Conservation (phyloP, 2,888 invertebrate species). For the Tromatobia lineatoria region DNA sequence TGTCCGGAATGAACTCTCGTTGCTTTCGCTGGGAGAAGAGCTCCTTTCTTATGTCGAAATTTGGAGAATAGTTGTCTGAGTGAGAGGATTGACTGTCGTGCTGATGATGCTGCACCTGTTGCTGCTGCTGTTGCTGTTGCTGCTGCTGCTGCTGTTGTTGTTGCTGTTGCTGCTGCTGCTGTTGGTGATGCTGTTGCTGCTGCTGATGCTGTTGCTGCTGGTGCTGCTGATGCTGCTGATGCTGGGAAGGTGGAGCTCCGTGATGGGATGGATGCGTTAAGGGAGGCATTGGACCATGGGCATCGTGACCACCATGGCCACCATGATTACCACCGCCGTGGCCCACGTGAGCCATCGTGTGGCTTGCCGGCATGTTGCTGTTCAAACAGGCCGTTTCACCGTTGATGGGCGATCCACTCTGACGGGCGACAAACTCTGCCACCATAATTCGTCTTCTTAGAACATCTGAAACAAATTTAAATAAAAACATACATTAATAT, state of each 20-base stretch:
- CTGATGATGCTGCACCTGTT: constrained; percentile 75
- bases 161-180: constrained; percentile 70
- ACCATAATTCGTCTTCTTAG: constrained; percentile 90
- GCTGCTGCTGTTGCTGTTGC: constrained; percentile 78
- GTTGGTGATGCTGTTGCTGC: constrained; percentile 85
- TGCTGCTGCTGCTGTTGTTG: constrained; percentile 69
- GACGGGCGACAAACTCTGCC: constrained; percentile 94
- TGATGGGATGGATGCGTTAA: constrained; percentile 81
- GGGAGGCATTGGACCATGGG: constrained; percentile 82
- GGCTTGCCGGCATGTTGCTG: constrained; percentile 84
- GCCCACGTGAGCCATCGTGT: constrained; percentile 83
- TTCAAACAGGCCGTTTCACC: constrained; percentile 89
- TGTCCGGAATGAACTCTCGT: constrained; percentile 98
- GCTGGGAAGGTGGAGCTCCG: constrained; percentile 76
- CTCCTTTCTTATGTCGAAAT: constrained; percentile 89
- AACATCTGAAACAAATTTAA: constrained; percentile 81
- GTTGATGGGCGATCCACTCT: constrained; percentile 89
- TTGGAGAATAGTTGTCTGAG: constrained; percentile 79
- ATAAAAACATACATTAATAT: neutral
- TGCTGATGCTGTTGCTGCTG: constrained; percentile 74
- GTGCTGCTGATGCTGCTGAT: constrained; percentile 76
- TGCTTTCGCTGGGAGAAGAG: constrained; percentile 96
- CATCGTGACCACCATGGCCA: constrained; percentile 77
- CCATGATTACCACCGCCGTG: constrained; percentile 77
- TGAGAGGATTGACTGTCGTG: constrained; percentile 83